A percentile compares a stretch with the other conserved stretches of the same genome.
Evolutionary conservation across 2,797 vertebrate genomes (phyloP).

Genomic region (Gobionotothen gibberifrons): DNA sequence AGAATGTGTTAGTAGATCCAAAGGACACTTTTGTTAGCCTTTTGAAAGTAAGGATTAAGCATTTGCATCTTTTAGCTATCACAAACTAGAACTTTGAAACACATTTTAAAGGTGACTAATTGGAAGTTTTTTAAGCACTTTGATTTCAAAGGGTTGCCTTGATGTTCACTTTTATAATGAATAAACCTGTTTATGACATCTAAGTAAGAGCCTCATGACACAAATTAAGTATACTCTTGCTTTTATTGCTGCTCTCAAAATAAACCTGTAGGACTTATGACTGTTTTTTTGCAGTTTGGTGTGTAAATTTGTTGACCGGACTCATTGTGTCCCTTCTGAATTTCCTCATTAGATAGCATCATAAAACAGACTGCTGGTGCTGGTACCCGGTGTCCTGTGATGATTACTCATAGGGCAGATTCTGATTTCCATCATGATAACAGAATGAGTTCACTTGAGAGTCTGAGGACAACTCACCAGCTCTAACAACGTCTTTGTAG

Average conservation of each 20-base stretch:
- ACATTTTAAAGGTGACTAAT: background rate
- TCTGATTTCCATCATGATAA: slow-evolving; percentile 87
- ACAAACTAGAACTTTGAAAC: background rate
- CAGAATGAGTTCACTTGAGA: slow-evolving; percentile 66
- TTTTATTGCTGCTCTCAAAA: background rate
- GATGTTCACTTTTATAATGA: background rate
- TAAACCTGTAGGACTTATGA: background rate
- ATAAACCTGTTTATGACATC: background rate
- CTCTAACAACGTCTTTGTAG: background rate
- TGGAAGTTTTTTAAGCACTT: background rate
- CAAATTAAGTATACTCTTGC: background rate
- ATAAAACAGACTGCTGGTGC: slow-evolving; percentile 31
- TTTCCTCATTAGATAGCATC: slow-evolving; percentile 18
- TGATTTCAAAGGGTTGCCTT: background rate
- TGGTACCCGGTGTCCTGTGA: slow-evolving; percentile 81
- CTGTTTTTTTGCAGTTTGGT: background rate
- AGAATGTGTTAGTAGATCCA: too few relatives aligned
- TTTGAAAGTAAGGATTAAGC: slow-evolving; percentile 6
- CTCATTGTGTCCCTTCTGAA: slow-evolving; percentile 9
- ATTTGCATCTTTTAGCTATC: slow-evolving; percentile 8
- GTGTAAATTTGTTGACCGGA: background rate
- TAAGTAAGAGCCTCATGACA: background rate
- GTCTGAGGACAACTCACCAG: slow-evolving; percentile 73
- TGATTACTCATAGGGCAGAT: slow-evolving; percentile 98
- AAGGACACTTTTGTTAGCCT: too few relatives aligned